These are phyloP conservation scores for Mystacides longicornis DNA, from an alignment of 2,888 invertebrate genomes.

Conservation along the genomic window DNA sequence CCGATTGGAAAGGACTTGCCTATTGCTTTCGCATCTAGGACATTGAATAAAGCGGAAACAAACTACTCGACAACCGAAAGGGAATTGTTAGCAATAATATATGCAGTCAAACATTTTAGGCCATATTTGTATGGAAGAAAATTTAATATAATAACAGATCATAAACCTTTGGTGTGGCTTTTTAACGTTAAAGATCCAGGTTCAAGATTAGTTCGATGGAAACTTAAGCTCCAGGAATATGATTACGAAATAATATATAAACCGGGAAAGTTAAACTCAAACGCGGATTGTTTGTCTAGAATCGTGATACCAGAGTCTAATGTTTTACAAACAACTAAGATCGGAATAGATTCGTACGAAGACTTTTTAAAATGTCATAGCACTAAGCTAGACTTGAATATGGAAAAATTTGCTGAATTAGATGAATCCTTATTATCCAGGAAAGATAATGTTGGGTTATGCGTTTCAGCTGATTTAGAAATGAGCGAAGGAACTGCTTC, in stretches of 20 bases:
- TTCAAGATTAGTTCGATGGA: conserved; percentile 30
- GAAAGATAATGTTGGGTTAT: not conserved
- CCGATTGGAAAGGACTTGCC: conserved; percentile 5
- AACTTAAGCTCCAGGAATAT: conserved; percentile 30
- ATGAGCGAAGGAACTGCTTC: not conserved
- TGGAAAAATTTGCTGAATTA: not conserved
- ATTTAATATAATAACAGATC: conserved; percentile 30
- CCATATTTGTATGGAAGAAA: conserved; percentile 31
- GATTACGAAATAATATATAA: conserved; percentile 30
- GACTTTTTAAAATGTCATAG: conserved; percentile 8
- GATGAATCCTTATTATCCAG: not conserved
- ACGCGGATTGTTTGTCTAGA: conserved; percentile 25
- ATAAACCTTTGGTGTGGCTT: conserved; percentile 28
- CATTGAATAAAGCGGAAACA: conserved; percentile 8
- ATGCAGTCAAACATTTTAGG: conserved; percentile 28
- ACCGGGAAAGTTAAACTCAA: conserved; percentile 29
- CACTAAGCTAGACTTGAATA: not conserved
- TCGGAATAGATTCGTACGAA: conserved; percentile 12
- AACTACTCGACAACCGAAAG: conserved; percentile 12
- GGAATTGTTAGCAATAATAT: conserved; percentile 21
- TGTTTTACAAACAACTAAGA: conserved; percentile 8
- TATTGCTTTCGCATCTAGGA: conserved; percentile 9
- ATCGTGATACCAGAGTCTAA: too few species aligned
- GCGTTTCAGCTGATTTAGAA: not conserved
- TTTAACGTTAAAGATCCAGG: conserved; percentile 28